Conservation (phyloP, 2,797 vertebrate genomes). For the Meda fulgida region DNA sequence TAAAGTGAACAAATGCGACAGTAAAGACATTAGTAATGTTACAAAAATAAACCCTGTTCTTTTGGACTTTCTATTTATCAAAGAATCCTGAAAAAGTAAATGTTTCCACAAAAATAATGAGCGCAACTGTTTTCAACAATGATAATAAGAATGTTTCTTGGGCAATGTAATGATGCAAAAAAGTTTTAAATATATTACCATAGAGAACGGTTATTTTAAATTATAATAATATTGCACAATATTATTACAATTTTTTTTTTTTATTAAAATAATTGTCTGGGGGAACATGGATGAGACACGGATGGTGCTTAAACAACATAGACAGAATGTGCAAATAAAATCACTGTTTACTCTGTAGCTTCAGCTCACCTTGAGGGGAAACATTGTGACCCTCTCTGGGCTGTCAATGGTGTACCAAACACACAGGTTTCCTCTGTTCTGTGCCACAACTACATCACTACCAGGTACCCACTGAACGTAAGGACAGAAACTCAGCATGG, state of each 20-base stretch:
- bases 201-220: neutral
- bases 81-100: neutral
- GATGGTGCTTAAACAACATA: neutral
- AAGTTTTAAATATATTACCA: neutral
- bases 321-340: neutral
- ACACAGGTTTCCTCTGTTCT: conserved; percentile 89
- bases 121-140: neutral
- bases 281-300: neutral
- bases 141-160: neutral
- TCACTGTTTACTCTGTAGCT: neutral
- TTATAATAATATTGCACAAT: neutral
- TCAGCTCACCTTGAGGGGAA: conserved; percentile 86
- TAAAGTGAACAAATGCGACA: neutral
- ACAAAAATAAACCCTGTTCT: neutral
- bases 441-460: conserved; percentile 95
- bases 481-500: conserved; percentile 90
- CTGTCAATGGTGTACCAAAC: conserved; percentile 97
- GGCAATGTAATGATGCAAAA: neutral
- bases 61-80: neutral
- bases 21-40: neutral
- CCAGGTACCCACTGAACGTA: conserved; percentile 96
- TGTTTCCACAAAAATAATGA: neutral
- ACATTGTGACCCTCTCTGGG: conserved; percentile 91
- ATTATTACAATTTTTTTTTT: neutral
- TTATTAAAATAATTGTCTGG: neutral